Percentiles rank a stretch among this genome's conserved stretches.
These are phyloP conservation scores for Echinarachnius parma DNA, from an alignment of 53 echinoderm and acorn worm species.

Conservation along the genomic window DNA sequence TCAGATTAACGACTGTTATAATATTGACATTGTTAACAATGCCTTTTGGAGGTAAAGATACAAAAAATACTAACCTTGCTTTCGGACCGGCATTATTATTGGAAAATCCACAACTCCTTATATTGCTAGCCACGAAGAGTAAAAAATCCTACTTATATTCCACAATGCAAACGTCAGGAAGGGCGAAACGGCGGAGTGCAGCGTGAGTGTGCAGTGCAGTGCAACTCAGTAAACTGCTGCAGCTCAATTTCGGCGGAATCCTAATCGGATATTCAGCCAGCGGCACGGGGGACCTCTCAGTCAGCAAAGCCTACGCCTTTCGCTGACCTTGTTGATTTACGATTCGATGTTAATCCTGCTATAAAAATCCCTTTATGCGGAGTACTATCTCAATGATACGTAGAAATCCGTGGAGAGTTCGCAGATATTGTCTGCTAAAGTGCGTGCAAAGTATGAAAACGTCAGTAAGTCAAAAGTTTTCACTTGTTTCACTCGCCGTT, in stretches of 20 bases:
- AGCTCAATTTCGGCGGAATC: background rate
- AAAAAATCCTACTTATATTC: conserved; percentile 33
- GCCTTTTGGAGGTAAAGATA: background rate
- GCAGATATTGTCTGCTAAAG: background rate
- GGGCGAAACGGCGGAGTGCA: background rate
- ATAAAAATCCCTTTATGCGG: conserved; percentile 2
- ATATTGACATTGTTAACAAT: too few relatives aligned
- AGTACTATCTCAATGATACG: background rate
- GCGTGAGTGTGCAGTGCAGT: background rate
- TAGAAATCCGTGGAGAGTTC: conserved; percentile 17
- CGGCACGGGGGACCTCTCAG: conserved; percentile 1
- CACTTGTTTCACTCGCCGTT: too few relatives aligned
- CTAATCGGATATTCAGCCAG: background rate
- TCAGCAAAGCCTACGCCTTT: conserved; percentile 14
- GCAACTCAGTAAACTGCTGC: conserved; percentile 10
- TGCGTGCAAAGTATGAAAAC: too few relatives aligned
- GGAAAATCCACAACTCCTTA: conserved; percentile 26
- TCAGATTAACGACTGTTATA: too few relatives aligned
- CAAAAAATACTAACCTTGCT: conserved; percentile 67
- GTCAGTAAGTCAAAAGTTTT: too few relatives aligned
- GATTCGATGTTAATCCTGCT: conserved; percentile 10
- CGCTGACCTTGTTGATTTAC: background rate
- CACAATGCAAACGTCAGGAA: background rate
- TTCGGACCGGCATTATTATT: conserved; percentile 73
- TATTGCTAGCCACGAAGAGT: too few relatives aligned